phyloP scores from a whole-genome alignment of 1,140 invertebrate genomes.

The Pentalonia nigronervosa region DNA sequence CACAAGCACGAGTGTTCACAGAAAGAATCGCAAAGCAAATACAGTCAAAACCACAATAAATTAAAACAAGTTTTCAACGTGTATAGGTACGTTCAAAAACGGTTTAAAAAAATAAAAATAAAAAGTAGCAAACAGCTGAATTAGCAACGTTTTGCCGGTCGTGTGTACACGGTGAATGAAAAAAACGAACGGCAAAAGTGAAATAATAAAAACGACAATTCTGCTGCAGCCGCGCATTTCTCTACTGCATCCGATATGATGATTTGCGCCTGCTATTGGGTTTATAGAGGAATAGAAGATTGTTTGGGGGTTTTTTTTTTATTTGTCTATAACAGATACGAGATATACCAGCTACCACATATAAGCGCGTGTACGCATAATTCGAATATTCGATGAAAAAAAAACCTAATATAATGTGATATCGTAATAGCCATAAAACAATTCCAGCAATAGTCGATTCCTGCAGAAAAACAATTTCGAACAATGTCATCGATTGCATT shows the following conservation, averaged over 20 bases:
- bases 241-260: background rate
- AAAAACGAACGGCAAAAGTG: background rate
- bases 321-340: background rate
- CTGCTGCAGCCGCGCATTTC: background rate
- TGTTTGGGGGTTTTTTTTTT: background rate
- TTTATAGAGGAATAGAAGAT: background rate
- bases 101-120: background rate
- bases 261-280: background rate
- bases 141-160: background rate
- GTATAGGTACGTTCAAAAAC: background rate
- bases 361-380: background rate
- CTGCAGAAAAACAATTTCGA: too few species aligned
- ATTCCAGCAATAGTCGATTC: background rate
- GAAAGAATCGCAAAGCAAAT: background rate
- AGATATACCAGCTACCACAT: background rate
- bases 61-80: background rate
- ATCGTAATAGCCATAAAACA: background rate
- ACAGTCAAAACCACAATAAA: background rate
- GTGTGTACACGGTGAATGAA: background rate
- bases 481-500: background rate
- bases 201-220: background rate
- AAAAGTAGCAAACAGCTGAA: background rate
- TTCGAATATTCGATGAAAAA: background rate
- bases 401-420: background rate
- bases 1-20: background rate